These are phyloP conservation scores for Leptinotarsa undecemlineata DNA, from an alignment of 1,140 invertebrate species.

Conservation along the genomic window DNA sequence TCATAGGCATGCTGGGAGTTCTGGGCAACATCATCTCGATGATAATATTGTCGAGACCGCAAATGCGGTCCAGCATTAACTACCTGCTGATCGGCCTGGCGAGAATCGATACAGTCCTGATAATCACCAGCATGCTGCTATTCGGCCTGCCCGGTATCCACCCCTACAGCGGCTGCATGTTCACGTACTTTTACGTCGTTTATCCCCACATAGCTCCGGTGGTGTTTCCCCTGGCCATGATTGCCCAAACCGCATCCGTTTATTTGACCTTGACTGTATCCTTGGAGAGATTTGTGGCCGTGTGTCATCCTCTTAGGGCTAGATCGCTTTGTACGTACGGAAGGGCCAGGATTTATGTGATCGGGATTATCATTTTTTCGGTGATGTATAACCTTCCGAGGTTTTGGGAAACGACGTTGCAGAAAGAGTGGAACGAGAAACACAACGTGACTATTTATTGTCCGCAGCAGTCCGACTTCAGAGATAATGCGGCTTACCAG, in stretches of 20 bases:
- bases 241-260: slow-evolving; percentile 89
- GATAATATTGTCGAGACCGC: slow-evolving; percentile 85
- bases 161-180: slow-evolving; percentile 74
- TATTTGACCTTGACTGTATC: slow-evolving; percentile 96
- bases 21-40: slow-evolving; percentile 89
- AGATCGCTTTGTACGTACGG: slow-evolving; percentile 89
- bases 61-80: slow-evolving; percentile 94
- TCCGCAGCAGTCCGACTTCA: slow-evolving; percentile 69
- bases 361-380: slow-evolving; percentile 80
- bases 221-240: slow-evolving; percentile 84
- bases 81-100: slow-evolving; percentile 89
- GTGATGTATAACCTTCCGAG: slow-evolving; percentile 86
- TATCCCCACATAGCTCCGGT: slow-evolving; percentile 81
- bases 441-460: slow-evolving; percentile 71
- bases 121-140: slow-evolving; percentile 83
- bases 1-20: slow-evolving; percentile 82
- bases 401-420: slow-evolving; percentile 69
- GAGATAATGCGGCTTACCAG: slow-evolving; percentile 75
- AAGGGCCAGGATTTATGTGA: slow-evolving; percentile 81
- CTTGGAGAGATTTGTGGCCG: slow-evolving; percentile 90
- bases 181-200: slow-evolving; percentile 77
- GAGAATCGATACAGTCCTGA: slow-evolving; percentile 86
- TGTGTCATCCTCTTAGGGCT: slow-evolving; percentile 90
- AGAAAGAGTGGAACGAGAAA: slow-evolving; percentile 56
- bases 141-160: slow-evolving; percentile 85